phyloP scores from a whole-genome alignment of 2,113 vertebrate genomes.

The Pholis gunnellus region DNA sequence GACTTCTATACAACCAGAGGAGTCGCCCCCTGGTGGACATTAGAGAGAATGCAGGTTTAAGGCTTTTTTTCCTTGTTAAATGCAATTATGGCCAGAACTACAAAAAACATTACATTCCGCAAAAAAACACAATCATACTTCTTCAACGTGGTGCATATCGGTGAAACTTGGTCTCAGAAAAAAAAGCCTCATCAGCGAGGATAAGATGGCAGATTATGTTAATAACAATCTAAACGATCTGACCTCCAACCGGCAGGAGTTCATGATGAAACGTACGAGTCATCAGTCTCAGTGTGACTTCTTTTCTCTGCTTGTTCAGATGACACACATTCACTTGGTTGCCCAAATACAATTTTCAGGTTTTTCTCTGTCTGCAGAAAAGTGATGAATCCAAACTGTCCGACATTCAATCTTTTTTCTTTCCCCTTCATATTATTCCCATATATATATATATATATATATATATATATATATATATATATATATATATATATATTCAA shows the following conservation, averaged over 20 bases:
- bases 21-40: not conserved
- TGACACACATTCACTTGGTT: not conserved
- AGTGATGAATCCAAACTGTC: slow-evolving; percentile 10
- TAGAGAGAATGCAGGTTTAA: not conserved
- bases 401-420: not conserved
- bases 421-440: slow-evolving; percentile 9
- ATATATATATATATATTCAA: slow-evolving; percentile 39
- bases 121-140: not conserved
- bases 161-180: not conserved
- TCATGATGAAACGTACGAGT: not conserved
- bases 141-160: not conserved
- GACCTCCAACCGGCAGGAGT: not conserved
- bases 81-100: too few relatives aligned
- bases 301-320: not conserved
- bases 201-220: slow-evolving; percentile 17
- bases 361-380: not conserved
- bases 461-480: too few relatives aligned
- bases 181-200: not conserved
- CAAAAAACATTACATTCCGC: too few relatives aligned
- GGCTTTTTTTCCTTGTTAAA: too few relatives aligned
- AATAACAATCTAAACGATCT: not conserved
- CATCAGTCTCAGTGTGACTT: not conserved
- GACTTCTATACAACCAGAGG: not conserved
- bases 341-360: not conserved
- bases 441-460: slow-evolving; percentile 45